phyloP scores from a whole-genome alignment of 2,888 invertebrate species.

The Philonicus albiceps region DNA sequence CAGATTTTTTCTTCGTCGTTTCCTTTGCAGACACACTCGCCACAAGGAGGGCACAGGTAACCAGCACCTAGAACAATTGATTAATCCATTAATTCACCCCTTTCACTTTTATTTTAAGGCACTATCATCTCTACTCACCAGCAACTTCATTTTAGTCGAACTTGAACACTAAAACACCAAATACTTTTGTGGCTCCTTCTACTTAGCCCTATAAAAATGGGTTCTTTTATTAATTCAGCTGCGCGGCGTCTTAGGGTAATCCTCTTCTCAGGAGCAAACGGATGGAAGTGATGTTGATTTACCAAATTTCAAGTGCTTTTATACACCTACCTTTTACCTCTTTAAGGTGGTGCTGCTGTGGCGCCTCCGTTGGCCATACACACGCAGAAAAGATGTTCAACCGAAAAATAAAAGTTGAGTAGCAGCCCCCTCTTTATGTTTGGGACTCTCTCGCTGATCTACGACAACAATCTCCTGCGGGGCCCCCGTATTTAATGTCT shows the following conservation, averaged over 20 bases:
- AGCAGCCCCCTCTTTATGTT: background rate
- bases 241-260: background rate
- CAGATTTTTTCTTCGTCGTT: constrained; percentile 29
- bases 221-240: background rate
- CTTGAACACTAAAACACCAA: background rate
- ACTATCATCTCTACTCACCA: constrained; percentile 44
- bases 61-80: constrained; percentile 9
- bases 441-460: constrained; percentile 1
- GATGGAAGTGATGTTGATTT: constrained; percentile 46
- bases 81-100: background rate
- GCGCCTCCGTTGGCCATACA: background rate
- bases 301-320: constrained; percentile 50
- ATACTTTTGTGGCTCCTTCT: background rate
- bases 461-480: constrained; percentile 12
- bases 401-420: constrained; percentile 17
- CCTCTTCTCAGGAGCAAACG: constrained; percentile 24
- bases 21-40: constrained; percentile 37
- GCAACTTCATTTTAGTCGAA: constrained; percentile 46
- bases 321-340: constrained; percentile 44
- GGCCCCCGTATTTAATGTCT: background rate
- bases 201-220: background rate
- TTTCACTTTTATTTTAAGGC: background rate
- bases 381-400: constrained; percentile 26
- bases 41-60: constrained; percentile 1
- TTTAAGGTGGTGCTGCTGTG: background rate